Evolutionary conservation across 2,797 vertebrate species (phyloP).

Genomic region (Tympanoctomys barrerae): DNA sequence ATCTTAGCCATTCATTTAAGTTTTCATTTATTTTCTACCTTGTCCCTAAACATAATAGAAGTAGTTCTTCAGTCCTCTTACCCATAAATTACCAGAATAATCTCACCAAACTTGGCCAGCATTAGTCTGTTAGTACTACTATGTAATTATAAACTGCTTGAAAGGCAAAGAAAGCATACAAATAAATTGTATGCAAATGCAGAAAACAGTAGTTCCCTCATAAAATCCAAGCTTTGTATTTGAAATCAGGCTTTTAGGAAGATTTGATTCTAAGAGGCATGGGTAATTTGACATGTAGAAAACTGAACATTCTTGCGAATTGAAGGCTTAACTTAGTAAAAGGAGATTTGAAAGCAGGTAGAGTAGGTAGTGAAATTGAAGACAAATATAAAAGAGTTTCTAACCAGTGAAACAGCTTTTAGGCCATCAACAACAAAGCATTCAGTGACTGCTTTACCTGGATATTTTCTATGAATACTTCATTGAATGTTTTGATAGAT

Average conservation of each 20-base stretch:
- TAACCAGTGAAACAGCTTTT: conserved; percentile 54
- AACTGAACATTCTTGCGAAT: conserved; percentile 40
- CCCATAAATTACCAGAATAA: conserved; percentile 42
- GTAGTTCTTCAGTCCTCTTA: conserved; percentile 50
- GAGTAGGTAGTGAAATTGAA: conserved; percentile 31
- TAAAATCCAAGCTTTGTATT: conserved; percentile 68
- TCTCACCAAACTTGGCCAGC: conserved; percentile 48
- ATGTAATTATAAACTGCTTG: conserved; percentile 66
- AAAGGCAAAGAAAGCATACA: conserved; percentile 67
- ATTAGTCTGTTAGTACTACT: conserved; percentile 46
- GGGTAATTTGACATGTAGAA: conserved; percentile 51
- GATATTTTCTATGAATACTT: background rate
- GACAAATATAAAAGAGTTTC: conserved; percentile 21
- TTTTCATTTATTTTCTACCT: conserved; percentile 66
- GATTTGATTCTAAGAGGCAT: conserved; percentile 62
- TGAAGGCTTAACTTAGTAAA: conserved; percentile 36
- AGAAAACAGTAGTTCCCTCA: conserved; percentile 68
- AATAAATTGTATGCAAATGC: conserved; percentile 63
- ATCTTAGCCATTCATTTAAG: conserved; percentile 35
- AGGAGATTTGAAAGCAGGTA: conserved; percentile 44
- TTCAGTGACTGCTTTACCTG: background rate
- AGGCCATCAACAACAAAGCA: background rate
- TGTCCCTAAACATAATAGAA: conserved; percentile 21
- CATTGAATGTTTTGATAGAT: conserved; percentile 37
- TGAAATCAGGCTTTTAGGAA: conserved; percentile 69